Base-by-base conservation (phyloP, 2,113 vertebrate species). In the Mesoclemmys tuberculata region DNA sequence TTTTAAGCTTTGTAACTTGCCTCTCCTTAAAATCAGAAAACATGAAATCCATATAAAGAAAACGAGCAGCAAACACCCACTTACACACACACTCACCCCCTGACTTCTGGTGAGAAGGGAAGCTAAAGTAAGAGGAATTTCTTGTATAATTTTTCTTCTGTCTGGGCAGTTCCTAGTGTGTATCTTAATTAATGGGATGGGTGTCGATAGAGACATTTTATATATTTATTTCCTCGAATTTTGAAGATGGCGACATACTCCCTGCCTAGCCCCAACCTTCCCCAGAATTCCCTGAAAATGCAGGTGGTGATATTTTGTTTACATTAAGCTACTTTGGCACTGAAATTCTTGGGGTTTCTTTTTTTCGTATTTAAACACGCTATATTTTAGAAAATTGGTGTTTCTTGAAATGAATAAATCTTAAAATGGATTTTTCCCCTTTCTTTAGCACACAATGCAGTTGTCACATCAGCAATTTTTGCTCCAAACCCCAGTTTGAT, bases 401-500 rank as follows among this genome's bases (percentile, higher is more conserved):
- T 82, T 93, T 79, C n/a, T 90, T 96, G 58, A 92, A 94, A 82
- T 56, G 84, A 88, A 6, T 41, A 94, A 91, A 85, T 75, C 22
- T 38, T 38, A 90, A 85, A 93, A 26, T 9, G 11, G 80, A 14
- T 4, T 92, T 95, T 46, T 10, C 55, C 24, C 92, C 85, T 97
- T 95, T 93, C 71, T 94, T 81, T 85, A 99, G 99, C 99, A 2
- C 99, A 99, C 98, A 99, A 99, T 80, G 99, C 99, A 24, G 99
- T 99, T 48, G 99, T 99, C 96, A 99, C 99, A 27, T 99, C 99
- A 5, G 99, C 99, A 0, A 98, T 99, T 92, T 99, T 99, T 96
- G 99, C 99, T 75, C 99, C 99, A 31, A 99, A 99, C 92, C 99
- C 99, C 44, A 98, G 98, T 91, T 98, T 99, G 92, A 99, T 99